Conservation (phyloP, 2,888 invertebrate species). For the Spilarctia lutea region DNA sequence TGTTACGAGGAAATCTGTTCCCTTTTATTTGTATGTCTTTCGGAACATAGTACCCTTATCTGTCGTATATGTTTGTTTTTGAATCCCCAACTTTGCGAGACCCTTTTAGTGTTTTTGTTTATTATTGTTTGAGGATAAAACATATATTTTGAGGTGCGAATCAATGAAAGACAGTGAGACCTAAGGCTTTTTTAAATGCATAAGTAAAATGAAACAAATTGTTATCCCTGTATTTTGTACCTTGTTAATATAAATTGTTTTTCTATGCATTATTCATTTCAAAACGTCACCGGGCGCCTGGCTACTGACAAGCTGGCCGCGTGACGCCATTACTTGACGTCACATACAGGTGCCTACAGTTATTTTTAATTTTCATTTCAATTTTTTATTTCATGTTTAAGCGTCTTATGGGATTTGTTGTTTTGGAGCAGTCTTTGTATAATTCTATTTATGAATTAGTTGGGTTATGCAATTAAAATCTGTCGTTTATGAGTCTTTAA, state of each 20-base stretch:
- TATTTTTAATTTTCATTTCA: background rate
- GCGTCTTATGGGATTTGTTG: too few species aligned
- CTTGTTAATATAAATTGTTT: background rate
- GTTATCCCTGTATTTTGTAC: background rate
- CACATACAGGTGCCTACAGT: background rate
- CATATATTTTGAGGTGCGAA: constrained; percentile 18
- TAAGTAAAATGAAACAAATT: background rate
- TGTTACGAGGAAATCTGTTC: constrained; percentile 45
- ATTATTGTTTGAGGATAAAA: constrained; percentile 16
- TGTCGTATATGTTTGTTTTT: constrained; percentile 48
- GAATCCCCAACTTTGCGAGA: constrained; percentile 27
- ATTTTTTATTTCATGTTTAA: too few species aligned
- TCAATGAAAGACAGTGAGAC: background rate
- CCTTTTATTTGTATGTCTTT: constrained; percentile 51
- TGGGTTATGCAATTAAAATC: too few species aligned
- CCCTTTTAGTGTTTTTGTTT: constrained; percentile 32
- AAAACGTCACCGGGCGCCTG: background rate
- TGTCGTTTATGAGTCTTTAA: too few species aligned
- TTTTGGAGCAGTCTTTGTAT: background rate
- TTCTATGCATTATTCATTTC: background rate
- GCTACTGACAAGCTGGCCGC: too few species aligned
- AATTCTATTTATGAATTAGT: background rate
- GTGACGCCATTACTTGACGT: background rate
- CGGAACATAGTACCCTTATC: constrained; percentile 51
- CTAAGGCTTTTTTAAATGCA: background rate